phyloP scores from a whole-genome alignment of 2,888 invertebrate genomes.

The Oligia fasciuncula region DNA sequence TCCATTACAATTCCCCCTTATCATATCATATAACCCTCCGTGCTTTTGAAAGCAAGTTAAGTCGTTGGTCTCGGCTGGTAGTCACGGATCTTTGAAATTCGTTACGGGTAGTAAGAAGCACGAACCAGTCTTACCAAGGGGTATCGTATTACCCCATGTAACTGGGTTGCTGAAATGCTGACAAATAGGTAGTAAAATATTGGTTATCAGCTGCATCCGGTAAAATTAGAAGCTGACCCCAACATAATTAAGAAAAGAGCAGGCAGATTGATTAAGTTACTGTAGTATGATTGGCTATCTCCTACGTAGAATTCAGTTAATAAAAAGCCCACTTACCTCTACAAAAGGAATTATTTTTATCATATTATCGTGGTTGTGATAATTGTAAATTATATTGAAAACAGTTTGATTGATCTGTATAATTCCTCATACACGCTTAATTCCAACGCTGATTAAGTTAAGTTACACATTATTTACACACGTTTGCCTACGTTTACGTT shows the following conservation, averaged over 20 bases:
- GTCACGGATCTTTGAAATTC: too few species aligned
- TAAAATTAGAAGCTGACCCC: neutral
- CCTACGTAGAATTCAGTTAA: neutral
- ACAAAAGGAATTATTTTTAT: constrained; percentile 3
- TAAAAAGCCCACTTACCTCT: neutral
- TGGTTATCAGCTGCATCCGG: neutral
- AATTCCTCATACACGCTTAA: neutral
- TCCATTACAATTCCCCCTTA: too few species aligned
- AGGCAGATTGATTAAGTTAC: neutral
- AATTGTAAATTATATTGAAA: neutral
- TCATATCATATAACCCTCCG: too few species aligned
- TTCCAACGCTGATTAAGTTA: constrained; percentile 5
- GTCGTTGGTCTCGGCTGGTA: too few species aligned
- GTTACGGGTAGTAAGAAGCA: too few species aligned
- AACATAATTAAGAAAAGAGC: neutral
- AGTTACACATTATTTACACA: neutral
- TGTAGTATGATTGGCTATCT: neutral
- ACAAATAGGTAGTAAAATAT: neutral
- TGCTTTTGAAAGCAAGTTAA: too few species aligned
- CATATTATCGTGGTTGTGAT: neutral
- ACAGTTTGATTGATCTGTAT: constrained; percentile 11
- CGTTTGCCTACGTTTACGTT: neutral
- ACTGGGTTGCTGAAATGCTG: too few species aligned
- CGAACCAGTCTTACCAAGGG: too few species aligned
- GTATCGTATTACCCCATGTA: too few species aligned